These are phyloP conservation scores for Sebastes miniatus DNA, from an alignment of 2,797 vertebrate genomes.

Conservation along the genomic window DNA sequence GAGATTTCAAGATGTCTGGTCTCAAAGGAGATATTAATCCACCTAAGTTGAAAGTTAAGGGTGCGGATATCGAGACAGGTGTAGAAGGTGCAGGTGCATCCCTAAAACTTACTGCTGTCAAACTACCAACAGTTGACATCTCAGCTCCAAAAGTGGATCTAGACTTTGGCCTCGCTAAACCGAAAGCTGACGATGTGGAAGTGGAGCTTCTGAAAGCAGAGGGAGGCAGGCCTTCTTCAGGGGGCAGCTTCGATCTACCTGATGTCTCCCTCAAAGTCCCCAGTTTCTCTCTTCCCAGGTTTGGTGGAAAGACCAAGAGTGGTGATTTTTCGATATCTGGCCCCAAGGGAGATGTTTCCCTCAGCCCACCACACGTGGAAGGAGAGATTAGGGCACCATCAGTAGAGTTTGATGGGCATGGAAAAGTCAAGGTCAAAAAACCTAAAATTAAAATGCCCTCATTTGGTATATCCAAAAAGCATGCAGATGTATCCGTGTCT, in stretches of 20 bases:
- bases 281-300: slow-evolving; percentile 83
- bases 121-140: slow-evolving; percentile 85
- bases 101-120: slow-evolving; percentile 79
- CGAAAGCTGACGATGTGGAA: slow-evolving; percentile 74
- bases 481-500: slow-evolving; percentile 62
- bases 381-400: slow-evolving; percentile 63
- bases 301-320: slow-evolving; percentile 81
- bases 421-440: slow-evolving; percentile 82
- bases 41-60: slow-evolving; percentile 44
- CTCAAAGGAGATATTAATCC: slow-evolving; percentile 50
- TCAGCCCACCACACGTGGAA: slow-evolving; percentile 53
- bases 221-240: slow-evolving; percentile 76
- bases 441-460: slow-evolving; percentile 81
- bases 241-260: slow-evolving; percentile 78
- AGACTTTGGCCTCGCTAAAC: slow-evolving; percentile 78
- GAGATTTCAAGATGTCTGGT: slow-evolving; percentile 45
- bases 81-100: slow-evolving; percentile 55
- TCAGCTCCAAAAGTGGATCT: slow-evolving; percentile 84
- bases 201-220: slow-evolving; percentile 78
- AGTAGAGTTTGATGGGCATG: slow-evolving; percentile 70
- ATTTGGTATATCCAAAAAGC: slow-evolving; percentile 80
- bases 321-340: slow-evolving; percentile 58
- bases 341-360: slow-evolving; percentile 55
- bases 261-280: slow-evolving; percentile 82
- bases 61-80: slow-evolving; percentile 20